Evolutionary conservation across 2,113 vertebrate genomes (phyloP).

Genomic region (Dasyurus viverrinus): DNA sequence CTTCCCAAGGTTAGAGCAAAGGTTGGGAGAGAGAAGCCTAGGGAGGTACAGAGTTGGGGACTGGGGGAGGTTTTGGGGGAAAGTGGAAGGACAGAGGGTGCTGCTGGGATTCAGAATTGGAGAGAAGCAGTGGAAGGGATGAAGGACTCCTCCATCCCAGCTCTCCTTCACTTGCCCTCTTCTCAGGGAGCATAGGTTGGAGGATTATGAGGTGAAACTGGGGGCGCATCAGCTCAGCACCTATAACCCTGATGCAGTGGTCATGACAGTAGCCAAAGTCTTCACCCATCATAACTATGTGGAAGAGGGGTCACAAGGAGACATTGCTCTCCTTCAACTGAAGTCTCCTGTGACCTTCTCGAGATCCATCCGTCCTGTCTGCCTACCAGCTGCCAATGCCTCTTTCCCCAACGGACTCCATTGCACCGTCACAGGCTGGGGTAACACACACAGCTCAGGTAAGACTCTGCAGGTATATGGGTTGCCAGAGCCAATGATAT

Average conservation of each 20-base stretch:
- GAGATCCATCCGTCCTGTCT: slow-evolving; percentile 82
- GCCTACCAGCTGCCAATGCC: slow-evolving; percentile 83
- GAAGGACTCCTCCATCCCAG: neutral
- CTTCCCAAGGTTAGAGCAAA: slow-evolving; percentile 76
- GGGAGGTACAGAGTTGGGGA: neutral
- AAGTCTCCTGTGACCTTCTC: too few species aligned
- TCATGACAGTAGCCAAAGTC: neutral
- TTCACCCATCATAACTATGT: slow-evolving; percentile 81
- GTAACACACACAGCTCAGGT: slow-evolving; percentile 74
- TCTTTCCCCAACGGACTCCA: slow-evolving; percentile 79
- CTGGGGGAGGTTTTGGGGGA: neutral
- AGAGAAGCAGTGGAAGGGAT: neutral
- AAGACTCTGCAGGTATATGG: slow-evolving; percentile 15
- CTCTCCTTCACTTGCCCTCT: neutral
- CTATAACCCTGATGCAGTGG: accelerated
- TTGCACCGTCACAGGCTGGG: slow-evolving; percentile 90
- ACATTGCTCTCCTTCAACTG: slow-evolving; percentile 61
- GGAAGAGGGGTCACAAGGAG: slow-evolving; percentile 72
- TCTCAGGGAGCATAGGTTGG: slow-evolving; percentile 46
- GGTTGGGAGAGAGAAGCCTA: neutral
- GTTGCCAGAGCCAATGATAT: neutral
- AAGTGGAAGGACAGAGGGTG: neutral
- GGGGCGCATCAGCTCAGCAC: slow-evolving; percentile 69
- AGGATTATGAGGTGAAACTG: slow-evolving; percentile 66
- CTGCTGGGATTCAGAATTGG: neutral